A percentile compares a stretch with the other conserved stretches of the same genome.
phyloP scores from a whole-genome alignment of 2,113 vertebrate genomes.

The Laticauda colubrina region DNA sequence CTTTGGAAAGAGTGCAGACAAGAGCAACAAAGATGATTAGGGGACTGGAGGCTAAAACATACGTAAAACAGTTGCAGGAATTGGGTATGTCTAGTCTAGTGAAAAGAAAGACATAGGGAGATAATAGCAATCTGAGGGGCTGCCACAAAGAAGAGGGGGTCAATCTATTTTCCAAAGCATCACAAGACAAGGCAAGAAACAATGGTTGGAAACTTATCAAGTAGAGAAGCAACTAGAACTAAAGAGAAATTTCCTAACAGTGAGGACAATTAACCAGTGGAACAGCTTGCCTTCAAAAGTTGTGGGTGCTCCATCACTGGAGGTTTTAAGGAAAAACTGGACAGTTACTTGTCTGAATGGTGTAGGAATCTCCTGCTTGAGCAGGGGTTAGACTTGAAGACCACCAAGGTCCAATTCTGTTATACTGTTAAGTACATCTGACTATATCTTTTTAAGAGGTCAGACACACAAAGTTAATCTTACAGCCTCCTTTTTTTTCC shows the following conservation, averaged over 20 bases:
- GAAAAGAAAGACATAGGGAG: neutral
- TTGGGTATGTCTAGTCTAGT: neutral
- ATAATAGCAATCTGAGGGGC: neutral
- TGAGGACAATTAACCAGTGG: neutral
- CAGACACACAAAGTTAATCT: neutral
- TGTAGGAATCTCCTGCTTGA: neutral
- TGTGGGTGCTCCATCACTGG: neutral
- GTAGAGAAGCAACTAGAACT: neutral
- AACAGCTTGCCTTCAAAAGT: neutral
- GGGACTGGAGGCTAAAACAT: neutral
- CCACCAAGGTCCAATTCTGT: neutral
- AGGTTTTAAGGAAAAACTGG: neutral
- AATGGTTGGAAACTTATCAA: neutral
- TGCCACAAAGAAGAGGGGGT: neutral
- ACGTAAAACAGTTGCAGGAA: neutral
- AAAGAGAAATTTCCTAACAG: neutral
- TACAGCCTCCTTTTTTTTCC: neutral
- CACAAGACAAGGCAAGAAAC: neutral
- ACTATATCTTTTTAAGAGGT: neutral
- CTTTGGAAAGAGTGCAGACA: neutral
- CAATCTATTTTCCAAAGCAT: neutral
- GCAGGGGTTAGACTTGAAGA: neutral
- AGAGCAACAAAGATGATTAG: neutral
- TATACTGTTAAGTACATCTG: neutral
- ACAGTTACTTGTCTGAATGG: neutral